Evolutionary conservation across 1,140 invertebrate genomes (phyloP).

Genomic region (Trigoniulus corallinus): DNA sequence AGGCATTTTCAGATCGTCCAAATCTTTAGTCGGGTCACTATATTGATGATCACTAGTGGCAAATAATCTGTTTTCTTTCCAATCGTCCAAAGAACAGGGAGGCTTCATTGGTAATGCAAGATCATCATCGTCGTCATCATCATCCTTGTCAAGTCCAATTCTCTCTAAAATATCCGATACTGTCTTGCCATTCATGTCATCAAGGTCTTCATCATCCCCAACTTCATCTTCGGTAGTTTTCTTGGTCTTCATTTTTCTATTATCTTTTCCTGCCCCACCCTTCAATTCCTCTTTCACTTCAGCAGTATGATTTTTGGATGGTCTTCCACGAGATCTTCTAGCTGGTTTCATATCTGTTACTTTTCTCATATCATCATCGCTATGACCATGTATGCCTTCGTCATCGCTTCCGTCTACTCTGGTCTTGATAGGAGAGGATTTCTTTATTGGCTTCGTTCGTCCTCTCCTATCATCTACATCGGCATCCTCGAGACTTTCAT

Average conservation of each 20-base stretch:
- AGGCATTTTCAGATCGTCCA: no score
- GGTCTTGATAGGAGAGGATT: not conserved
- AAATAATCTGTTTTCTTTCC: no score
- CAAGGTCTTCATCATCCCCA: not conserved
- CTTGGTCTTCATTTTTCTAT: not conserved
- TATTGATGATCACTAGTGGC: no score
- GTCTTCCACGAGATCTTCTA: not conserved
- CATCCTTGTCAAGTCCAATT: no score
- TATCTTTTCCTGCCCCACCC: not conserved
- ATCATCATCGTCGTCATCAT: no score
- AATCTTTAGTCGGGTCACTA: no score
- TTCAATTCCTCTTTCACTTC: not conserved
- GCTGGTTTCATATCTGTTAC: no score
- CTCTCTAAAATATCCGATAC: no score
- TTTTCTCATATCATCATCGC: not conserved
- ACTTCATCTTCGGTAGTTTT: not conserved
- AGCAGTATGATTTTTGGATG: not conserved
- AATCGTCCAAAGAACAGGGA: no score
- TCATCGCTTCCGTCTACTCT: not conserved
- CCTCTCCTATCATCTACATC: constrained; percentile 8
- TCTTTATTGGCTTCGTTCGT: constrained; percentile 14
- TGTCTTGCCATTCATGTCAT: not conserved
- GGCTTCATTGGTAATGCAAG: no score
- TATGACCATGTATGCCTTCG: not conserved
- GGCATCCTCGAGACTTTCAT: constrained; percentile 12